Percentiles rank a stretch among this genome's conserved stretches.
Evolutionary conservation across 2,113 vertebrate genomes (phyloP).

Genomic region (Equus przewalskii): DNA sequence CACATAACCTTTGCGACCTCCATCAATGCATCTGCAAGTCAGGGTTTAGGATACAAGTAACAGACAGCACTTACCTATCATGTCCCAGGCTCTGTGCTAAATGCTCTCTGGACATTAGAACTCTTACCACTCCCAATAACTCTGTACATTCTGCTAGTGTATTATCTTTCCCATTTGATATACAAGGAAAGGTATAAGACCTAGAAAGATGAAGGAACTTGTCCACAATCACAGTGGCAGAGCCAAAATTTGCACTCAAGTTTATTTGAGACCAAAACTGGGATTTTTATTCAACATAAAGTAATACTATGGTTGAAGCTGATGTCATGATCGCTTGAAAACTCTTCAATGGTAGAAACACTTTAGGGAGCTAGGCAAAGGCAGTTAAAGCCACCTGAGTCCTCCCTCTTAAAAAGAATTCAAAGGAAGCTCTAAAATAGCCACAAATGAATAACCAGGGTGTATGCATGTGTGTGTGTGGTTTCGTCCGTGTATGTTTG

Average conservation of each 20-base stretch:
- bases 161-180: not conserved
- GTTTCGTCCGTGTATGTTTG: not conserved
- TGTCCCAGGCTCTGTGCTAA: not conserved
- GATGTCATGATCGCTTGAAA: not conserved
- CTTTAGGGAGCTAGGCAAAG: not conserved
- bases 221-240: not conserved
- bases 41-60: not conserved
- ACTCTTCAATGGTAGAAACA: not conserved
- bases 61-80: not conserved
- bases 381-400: not conserved
- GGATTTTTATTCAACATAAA: not conserved
- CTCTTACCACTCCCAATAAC: not conserved
- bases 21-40: not conserved
- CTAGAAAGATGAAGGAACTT: not conserved
- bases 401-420: constrained; percentile 51
- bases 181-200: not conserved
- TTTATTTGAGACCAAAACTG: not conserved
- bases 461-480: not conserved
- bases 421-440: constrained; percentile 37
- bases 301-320: not conserved
- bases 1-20: not conserved
- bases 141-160: not conserved
- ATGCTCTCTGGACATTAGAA: not conserved
- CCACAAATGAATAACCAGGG: not conserved
- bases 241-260: not conserved